Conservation (phyloP, 2,113 vertebrate genomes). For the Melierax canorus region DNA sequence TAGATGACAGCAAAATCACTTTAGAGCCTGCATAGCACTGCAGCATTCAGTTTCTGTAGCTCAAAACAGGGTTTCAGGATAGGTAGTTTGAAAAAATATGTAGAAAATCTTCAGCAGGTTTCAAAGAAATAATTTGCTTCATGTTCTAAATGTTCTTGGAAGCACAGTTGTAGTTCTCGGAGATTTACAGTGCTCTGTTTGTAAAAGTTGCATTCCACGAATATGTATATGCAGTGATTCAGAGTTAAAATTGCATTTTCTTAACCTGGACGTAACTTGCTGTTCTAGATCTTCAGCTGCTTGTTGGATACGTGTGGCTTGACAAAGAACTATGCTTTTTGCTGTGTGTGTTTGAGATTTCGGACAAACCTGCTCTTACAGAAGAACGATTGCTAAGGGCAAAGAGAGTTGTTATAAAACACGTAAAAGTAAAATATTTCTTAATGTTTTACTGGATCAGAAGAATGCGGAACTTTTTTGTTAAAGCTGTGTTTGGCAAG, state of each 20-base stretch:
- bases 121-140: neutral
- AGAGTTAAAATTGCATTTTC: neutral
- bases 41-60: neutral
- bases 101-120: neutral
- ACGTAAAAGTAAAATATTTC: neutral
- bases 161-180: neutral
- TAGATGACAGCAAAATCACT: neutral
- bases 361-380: fast-evolving
- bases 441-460: neutral
- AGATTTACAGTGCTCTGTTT: neutral
- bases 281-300: neutral
- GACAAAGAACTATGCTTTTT: neutral
- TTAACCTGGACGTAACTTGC: neutral
- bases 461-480: neutral
- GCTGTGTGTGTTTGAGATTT: neutral
- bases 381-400: neutral
- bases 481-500: neutral
- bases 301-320: neutral
- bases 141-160: neutral
- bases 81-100: neutral
- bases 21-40: neutral
- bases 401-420: neutral
- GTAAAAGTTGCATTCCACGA: neutral
- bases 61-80: neutral
- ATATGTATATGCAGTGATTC: neutral